These are phyloP conservation scores for Pangasius larnaudii DNA, from an alignment of 2,797 vertebrate species.

Conservation along the genomic window DNA sequence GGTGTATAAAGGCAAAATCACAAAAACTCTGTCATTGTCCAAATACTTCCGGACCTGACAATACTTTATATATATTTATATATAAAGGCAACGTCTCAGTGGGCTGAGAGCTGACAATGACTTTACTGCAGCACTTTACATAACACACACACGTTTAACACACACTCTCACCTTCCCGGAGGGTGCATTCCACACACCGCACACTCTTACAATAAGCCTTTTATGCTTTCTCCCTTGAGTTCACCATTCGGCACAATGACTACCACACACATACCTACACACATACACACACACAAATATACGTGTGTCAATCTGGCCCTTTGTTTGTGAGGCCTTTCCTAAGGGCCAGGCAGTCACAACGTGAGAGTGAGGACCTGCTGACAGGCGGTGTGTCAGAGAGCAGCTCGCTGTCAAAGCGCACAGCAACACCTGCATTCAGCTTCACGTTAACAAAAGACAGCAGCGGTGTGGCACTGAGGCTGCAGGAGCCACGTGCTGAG, in stretches of 20 bases:
- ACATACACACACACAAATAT: conserved; percentile 51
- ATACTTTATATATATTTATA: too few species aligned
- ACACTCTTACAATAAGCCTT: conserved; percentile 64
- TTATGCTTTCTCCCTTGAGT: conserved; percentile 60
- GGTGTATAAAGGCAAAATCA: too few species aligned
- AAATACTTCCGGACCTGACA: too few species aligned
- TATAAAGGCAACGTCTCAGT: not conserved
- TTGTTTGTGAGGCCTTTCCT: conserved; percentile 47
- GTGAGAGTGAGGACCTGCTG: conserved; percentile 33
- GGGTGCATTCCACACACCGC: conserved; percentile 30
- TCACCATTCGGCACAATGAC: conserved; percentile 66
- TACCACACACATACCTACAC: conserved; percentile 52
- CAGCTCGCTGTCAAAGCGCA: conserved; percentile 36
- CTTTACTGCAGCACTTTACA: conserved; percentile 31
- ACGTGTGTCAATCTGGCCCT: conserved; percentile 34
- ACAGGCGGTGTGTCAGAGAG: conserved; percentile 45
- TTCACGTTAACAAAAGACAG: conserved; percentile 34
- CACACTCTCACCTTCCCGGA: conserved; percentile 1
- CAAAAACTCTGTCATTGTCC: too few species aligned
- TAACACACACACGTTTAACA: conserved; percentile 44
- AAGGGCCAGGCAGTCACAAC: conserved; percentile 43
- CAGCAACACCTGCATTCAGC: conserved; percentile 30
- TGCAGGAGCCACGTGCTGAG: not conserved
- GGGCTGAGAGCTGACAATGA: not conserved
- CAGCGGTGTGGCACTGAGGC: not conserved